Percentiles rank a stretch among this genome's conserved stretches.
Conservation (phyloP, 2,797 vertebrate genomes). For the Esox masquinongy region DNA sequence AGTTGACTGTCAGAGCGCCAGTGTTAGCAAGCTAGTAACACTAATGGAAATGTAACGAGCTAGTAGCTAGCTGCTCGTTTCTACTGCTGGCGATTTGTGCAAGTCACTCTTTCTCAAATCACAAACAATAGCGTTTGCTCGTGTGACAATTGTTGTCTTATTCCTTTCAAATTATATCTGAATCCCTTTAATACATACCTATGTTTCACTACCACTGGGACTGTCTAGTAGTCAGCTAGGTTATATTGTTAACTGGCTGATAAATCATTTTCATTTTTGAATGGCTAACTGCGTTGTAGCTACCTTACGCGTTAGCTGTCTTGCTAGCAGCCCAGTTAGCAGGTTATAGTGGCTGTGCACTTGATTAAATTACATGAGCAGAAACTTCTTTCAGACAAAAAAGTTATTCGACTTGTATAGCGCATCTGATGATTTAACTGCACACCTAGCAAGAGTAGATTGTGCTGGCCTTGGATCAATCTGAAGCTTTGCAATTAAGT, state of each 20-base stretch:
- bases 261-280: neutral
- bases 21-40: slow-evolving; percentile 41
- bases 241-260: neutral
- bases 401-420: no score
- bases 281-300: neutral
- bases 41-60: slow-evolving; percentile 18
- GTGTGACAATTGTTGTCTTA: slow-evolving; percentile 9
- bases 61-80: slow-evolving; percentile 5
- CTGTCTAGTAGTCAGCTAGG: neutral
- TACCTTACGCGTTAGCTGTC: neutral
- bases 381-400: no score
- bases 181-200: neutral
- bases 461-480: no score
- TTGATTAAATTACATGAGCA: no score
- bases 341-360: neutral
- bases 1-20: neutral
- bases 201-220: neutral
- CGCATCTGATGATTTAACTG: no score
- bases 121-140: slow-evolving; percentile 41
- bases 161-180: neutral
- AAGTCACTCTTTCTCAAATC: slow-evolving; percentile 71
- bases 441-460: no score
- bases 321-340: neutral
- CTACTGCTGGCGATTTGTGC: slow-evolving; percentile 70
- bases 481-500: no score